Percentiles rank a stretch among this genome's conserved stretches.
Conservation (phyloP, 2,888 invertebrate species). For the Drosophila fulvimacula region DNA sequence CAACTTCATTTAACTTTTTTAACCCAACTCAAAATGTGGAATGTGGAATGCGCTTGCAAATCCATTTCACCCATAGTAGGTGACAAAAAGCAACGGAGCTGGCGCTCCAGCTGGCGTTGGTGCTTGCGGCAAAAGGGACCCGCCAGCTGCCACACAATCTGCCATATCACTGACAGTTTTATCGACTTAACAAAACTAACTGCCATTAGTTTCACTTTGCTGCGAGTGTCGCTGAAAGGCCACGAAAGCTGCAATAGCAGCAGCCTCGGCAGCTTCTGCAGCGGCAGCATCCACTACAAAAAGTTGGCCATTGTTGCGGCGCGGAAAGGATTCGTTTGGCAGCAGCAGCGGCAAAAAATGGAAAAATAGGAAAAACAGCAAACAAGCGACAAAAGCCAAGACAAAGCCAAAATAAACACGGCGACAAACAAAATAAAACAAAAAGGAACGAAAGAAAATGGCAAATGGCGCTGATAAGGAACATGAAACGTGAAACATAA, state of each 20-base stretch:
- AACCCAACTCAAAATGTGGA: constrained; percentile 67
- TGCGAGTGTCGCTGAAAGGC: constrained; percentile 78
- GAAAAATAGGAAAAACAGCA: constrained; percentile 17
- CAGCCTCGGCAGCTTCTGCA: constrained; percentile 18
- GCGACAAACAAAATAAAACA: constrained; percentile 36
- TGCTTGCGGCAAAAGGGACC: constrained; percentile 26
- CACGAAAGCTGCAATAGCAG: constrained; percentile 53
- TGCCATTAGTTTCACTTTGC: constrained; percentile 82
- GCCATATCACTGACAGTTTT: constrained; percentile 82
- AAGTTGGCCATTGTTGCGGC: constrained; percentile 43
- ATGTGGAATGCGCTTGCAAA: constrained; percentile 50
- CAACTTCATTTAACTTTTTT: constrained; percentile 77
- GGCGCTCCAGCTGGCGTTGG: neutral
- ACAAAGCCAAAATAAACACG: constrained; percentile 75
- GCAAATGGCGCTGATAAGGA: constrained; percentile 58
- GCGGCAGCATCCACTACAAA: constrained; percentile 47
- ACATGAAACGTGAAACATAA: constrained; percentile 46
- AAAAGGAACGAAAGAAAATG: constrained; percentile 7
- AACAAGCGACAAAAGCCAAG: constrained; percentile 42
- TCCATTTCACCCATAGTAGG: constrained; percentile 37
- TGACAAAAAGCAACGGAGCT: constrained; percentile 41
- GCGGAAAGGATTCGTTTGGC: constrained; percentile 34
- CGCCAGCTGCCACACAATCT: constrained; percentile 75
- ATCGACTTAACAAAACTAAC: constrained; percentile 83
- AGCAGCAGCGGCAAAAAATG: constrained; percentile 1